Base-by-base conservation (phyloP, 2,888 invertebrate species). In the Scaptomyza parva region DNA sequence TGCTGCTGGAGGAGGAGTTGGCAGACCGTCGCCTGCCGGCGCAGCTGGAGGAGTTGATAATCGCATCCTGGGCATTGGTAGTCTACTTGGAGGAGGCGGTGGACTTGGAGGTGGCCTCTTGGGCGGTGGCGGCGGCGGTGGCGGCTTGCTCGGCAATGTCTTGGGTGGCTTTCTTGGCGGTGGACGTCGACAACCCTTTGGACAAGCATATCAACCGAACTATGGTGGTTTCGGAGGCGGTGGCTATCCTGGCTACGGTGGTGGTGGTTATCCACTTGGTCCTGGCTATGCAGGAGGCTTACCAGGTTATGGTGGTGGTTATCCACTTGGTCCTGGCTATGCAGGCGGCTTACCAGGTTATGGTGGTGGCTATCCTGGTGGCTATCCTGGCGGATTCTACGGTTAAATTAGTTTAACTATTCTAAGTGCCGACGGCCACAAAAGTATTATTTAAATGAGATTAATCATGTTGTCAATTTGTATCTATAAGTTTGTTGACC, bases 21-120 rank as follows among this genome's bases (percentile, higher is more conserved):
- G 44, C n/a, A 30, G 41, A 30, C 6, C 43, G 3, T 11, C 48
- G 2, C 14, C 50, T 5, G 53, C n/a, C 12, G 33, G 20, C 9
- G 0, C 59, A 17, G 18, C 69, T 14, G 69, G 73, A 2, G 67
- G 51, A n/a, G 80, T 68, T 2, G 54, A 79, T n/a, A 83, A 65
- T 61, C 87, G 89, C 4, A 76, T 87, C 7, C 26, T 89, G 0
- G 88, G 87, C 7, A 47, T 86, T 1, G 52, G 71, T 7, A 74
- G 74, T 18, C 55, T 89, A 8, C 45, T 88, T 0, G 82, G 85
- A 2, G 75, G 80, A 5, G 74, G 74, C 3, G 71, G 77, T 5
- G 66, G 66, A 5, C 75, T 64, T 5, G 68, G 78, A 12, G 73
- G 82, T 2, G 60, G 74, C 12, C 39, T 78, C 0, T 20, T 47